These are phyloP conservation scores for Drosophila meridiana DNA, from an alignment of 2,888 invertebrate genomes.

Conservation along the genomic window DNA sequence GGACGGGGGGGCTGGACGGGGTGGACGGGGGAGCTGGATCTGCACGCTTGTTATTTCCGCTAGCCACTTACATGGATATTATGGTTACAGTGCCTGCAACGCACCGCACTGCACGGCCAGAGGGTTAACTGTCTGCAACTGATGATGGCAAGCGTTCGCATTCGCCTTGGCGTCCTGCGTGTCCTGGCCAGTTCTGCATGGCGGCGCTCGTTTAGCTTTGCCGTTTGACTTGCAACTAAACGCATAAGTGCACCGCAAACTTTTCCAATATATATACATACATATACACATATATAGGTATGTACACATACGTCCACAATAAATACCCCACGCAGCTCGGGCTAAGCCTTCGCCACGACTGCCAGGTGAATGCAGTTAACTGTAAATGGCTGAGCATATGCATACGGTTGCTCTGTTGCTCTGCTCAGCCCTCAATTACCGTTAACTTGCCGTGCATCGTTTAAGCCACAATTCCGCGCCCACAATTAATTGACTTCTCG, in stretches of 20 bases:
- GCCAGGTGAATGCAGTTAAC: constrained; percentile 1
- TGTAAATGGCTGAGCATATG: background rate
- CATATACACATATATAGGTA: background rate
- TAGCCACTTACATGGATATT: constrained; percentile 16
- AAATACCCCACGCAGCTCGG: background rate
- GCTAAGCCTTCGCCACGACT: background rate
- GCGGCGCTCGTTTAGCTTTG: constrained; percentile 45
- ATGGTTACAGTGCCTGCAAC: constrained; percentile 5
- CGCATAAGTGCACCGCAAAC: constrained; percentile 59
- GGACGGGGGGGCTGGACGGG: background rate
- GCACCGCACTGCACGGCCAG: background rate
- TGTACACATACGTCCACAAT: background rate
- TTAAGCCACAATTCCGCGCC: background rate
- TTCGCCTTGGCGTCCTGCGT: background rate
- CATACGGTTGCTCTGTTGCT: background rate
- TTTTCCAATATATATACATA: constrained; percentile 60
- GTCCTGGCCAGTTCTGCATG: constrained; percentile 29
- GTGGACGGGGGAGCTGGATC: background rate
- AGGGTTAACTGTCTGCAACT: constrained; percentile 6
- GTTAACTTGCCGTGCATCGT: background rate
- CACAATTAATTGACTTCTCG: background rate
- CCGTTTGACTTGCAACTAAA: constrained; percentile 61
- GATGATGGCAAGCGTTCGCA: background rate
- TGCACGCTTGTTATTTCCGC: constrained; percentile 17
- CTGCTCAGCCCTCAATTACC: background rate